Evolutionary conservation across 2,888 invertebrate species (phyloP), one percentile per base, ranked within the genome.

Genomic region (Drosophila histrio): DNA sequence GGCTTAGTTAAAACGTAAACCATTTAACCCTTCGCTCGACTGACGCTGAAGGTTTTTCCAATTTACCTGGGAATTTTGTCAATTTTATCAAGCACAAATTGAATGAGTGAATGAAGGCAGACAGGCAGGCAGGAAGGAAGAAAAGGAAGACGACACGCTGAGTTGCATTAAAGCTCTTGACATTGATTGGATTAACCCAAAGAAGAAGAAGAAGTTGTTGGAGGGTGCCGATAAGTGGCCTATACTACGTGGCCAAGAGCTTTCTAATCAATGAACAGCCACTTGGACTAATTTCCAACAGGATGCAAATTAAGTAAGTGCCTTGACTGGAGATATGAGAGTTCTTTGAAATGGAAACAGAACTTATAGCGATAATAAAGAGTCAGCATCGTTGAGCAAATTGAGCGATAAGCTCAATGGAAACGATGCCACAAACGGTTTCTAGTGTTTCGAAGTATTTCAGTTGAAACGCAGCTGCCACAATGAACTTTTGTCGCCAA

Each of bases 121-220:
- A 57, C 39, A 53, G 65, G 47, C 56, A 63, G 54, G 17, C 63
- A 22, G 28, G 63, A 63, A 44, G 41, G 17, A 52, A 30, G 32
- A 41, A 30, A 50, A 6, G 22, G n/a, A 30, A 52, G 28, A 17
- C 22, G 26, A 39, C 39, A 44, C 22, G 26, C 39, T 41, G 34
- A 76, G 56, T 34, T 34, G 41, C 19, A 60, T 59, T 66, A 62
- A 63, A 79, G 79, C 44, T 61, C 63, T 47, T 71, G 87, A 60
- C 84, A 77, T 72, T 82, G 83, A 79, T 75, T 79, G 69, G 66
- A 67, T 74, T 87, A 74, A 43, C 36, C 19, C 32, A 66, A n/a
- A n/a, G n/a, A n/a, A n/a, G n/a, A n/a, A 54, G 78, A 39, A 36
- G 21, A 21, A 39, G 26, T 13, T 32, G 17, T 34, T n/a, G 49